These are phyloP conservation scores for Chelonus formosanus DNA, from an alignment of 2,888 invertebrate species.

Conservation along the genomic window DNA sequence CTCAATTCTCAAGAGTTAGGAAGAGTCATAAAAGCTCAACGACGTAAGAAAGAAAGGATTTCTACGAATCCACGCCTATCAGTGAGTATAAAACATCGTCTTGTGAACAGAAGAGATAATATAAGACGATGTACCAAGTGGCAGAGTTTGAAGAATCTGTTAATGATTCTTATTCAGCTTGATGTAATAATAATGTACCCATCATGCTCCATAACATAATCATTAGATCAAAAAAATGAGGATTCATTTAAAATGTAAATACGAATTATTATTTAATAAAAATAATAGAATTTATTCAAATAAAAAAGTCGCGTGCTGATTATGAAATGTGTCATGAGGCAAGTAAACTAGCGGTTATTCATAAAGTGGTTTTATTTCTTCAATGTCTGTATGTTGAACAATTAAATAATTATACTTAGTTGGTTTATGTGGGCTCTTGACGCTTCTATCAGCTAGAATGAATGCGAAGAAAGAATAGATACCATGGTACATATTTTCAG, in stretches of 20 bases:
- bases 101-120: background rate
- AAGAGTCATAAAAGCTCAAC: conserved; percentile 44
- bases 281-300: too few species aligned
- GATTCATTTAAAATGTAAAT: too few species aligned
- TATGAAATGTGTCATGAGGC: background rate
- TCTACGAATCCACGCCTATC: conserved; percentile 50
- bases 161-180: conserved; percentile 6
- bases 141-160: conserved; percentile 21
- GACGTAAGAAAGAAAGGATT: conserved; percentile 43
- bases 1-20: conserved; percentile 42
- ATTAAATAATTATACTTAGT: conserved; percentile 51
- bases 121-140: conserved; percentile 6
- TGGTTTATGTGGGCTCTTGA: conserved; percentile 17
- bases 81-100: background rate
- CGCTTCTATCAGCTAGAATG: background rate
- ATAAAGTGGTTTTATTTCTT: conserved; percentile 13
- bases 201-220: too few species aligned
- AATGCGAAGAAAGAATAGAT: conserved; percentile 17
- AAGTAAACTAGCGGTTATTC: background rate
- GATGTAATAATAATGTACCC: too few species aligned
- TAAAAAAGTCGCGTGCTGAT: too few species aligned
- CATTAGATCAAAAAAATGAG: too few species aligned
- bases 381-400: conserved; percentile 42
- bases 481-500: conserved; percentile 32
- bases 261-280: too few species aligned